These are phyloP conservation scores for Brenthis ino DNA, from an alignment of 2,888 invertebrate genomes.

Conservation along the genomic window DNA sequence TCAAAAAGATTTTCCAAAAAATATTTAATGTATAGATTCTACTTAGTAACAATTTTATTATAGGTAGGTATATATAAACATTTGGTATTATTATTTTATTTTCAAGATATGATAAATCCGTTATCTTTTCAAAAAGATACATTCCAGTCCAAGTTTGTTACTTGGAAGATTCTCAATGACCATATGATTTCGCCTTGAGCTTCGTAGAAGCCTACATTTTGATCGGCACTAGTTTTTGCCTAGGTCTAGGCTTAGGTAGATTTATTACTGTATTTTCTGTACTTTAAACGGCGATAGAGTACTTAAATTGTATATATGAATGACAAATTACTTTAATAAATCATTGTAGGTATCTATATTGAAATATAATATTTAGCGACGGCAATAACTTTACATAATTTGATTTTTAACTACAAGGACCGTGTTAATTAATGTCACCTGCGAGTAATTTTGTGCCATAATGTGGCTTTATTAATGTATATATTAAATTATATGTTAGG, in stretches of 20 bases:
- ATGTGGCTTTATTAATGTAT: conserved; percentile 22
- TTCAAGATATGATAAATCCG: too few relatives aligned
- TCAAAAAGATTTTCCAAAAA: too few relatives aligned
- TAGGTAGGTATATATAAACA: too few relatives aligned
- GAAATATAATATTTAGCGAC: not conserved
- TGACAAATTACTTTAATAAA: not conserved
- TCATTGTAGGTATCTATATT: not conserved
- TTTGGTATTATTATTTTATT: too few relatives aligned
- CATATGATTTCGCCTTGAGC: conserved; percentile 14
- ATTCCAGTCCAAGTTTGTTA: not conserved
- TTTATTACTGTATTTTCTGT: conserved; percentile 5
- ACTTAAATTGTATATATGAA: not conserved
- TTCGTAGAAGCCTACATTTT: not conserved
- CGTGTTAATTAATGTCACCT: conserved; percentile 26
- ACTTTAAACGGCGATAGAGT: too few relatives aligned
- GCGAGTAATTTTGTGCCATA: conserved; percentile 19
- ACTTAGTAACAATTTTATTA: too few relatives aligned
- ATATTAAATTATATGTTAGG: not conserved
- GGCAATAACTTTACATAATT: conserved; percentile 17
- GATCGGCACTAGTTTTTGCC: conserved; percentile 17
- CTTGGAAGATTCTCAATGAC: too few relatives aligned
- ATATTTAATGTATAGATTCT: too few relatives aligned
- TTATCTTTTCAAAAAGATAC: not conserved
- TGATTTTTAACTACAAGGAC: conserved; percentile 19
- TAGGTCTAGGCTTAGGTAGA: conserved; percentile 9